Percentiles rank a stretch among this genome's conserved stretches.
phyloP scores from a whole-genome alignment of 2,888 invertebrate species.

The Archaeoteleia sp. region DNA sequence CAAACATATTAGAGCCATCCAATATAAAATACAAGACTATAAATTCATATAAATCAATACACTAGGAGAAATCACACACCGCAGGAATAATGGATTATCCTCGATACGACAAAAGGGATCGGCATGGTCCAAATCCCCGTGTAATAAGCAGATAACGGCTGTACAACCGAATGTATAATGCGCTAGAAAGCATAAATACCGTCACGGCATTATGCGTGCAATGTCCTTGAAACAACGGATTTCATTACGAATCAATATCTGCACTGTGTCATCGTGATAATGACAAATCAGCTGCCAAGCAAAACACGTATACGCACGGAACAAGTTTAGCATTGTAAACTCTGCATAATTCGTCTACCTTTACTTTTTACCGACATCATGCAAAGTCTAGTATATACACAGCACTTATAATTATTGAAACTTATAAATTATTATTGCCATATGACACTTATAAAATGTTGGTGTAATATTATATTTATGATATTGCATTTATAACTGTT shows the following conservation, averaged over 20 bases:
- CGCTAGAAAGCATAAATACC: constrained; percentile 44
- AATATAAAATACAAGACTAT: constrained; percentile 9
- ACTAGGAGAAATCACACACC: constrained; percentile 33
- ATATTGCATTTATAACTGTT: too few species aligned
- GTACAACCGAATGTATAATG: constrained; percentile 46
- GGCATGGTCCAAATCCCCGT: constrained; percentile 48
- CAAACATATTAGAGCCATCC: background rate
- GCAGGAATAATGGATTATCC: constrained; percentile 38
- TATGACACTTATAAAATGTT: too few species aligned
- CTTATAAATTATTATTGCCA: too few species aligned
- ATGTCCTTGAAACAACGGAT: constrained; percentile 47
- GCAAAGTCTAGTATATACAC: too few species aligned
- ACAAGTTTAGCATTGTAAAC: too few species aligned
- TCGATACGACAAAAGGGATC: constrained; percentile 46
- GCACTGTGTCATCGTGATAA: constrained; percentile 9
- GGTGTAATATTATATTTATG: too few species aligned
- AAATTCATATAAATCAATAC: constrained; percentile 33
- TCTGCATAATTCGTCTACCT: too few species aligned
- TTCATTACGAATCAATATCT: constrained; percentile 34
- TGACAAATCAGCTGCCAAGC: background rate
- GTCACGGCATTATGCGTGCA: constrained; percentile 37
- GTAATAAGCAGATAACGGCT: constrained; percentile 46
- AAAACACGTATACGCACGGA: background rate
- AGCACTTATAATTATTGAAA: too few species aligned
- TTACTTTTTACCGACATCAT: too few species aligned